Evolutionary conservation across 2,888 invertebrate species (phyloP).

Genomic region (Alcis repandata): DNA sequence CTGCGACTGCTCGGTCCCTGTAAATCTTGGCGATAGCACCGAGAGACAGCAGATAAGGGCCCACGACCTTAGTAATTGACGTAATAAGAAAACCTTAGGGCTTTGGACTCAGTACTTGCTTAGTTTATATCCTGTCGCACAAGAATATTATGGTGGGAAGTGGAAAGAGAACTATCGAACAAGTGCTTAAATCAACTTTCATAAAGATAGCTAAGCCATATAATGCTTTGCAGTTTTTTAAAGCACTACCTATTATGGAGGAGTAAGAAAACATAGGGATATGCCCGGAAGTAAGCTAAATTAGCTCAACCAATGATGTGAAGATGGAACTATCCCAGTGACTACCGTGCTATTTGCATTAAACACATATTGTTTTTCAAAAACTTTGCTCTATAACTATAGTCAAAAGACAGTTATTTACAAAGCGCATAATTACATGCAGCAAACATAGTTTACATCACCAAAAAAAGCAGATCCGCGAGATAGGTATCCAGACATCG

Average conservation of each 20-base stretch:
- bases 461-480: conserved; percentile 37
- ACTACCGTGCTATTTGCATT: not conserved
- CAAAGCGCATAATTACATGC: not conserved
- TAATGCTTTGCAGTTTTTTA: too few species aligned
- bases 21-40: conserved; percentile 78
- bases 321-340: not conserved
- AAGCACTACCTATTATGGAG: too few species aligned
- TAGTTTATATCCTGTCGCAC: conserved; percentile 54
- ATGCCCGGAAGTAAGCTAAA: too few species aligned
- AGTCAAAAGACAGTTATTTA: not conserved
- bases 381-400: not conserved
- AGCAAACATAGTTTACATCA: conserved; percentile 6
- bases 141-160: conserved; percentile 9
- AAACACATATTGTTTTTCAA: not conserved
- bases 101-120: conserved; percentile 60
- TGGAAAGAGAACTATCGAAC: conserved; percentile 7
- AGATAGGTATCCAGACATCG: conserved; percentile 53
- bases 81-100: conserved; percentile 72
- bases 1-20: conserved; percentile 60
- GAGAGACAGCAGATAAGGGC: conserved; percentile 72
- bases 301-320: not conserved
- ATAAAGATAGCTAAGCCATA: too few species aligned
- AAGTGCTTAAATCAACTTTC: not conserved
- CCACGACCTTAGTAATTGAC: conserved; percentile 80
- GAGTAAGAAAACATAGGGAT: too few species aligned